Evolutionary conservation across 2,113 vertebrate species (phyloP).

Genomic region (Rhegmatorhina hoffmannsi): DNA sequence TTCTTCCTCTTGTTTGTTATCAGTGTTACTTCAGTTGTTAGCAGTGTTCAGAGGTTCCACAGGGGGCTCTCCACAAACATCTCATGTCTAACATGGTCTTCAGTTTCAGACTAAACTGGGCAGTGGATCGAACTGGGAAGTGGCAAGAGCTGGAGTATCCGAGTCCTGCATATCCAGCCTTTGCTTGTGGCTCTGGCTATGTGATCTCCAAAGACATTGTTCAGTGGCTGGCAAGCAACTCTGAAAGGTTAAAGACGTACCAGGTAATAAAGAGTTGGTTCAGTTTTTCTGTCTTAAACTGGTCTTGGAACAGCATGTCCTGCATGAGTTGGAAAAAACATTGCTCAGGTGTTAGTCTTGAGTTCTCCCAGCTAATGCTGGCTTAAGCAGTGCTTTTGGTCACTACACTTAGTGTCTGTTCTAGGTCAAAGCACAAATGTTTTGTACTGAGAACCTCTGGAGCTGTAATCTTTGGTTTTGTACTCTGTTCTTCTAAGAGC

Average conservation of each 20-base stretch:
- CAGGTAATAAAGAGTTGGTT: slow-evolving; percentile 79
- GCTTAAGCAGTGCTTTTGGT: not conserved
- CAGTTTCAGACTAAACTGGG: slow-evolving; percentile 98
- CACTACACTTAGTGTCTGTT: not conserved
- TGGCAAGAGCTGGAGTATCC: slow-evolving; percentile 97
- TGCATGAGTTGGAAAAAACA: not conserved
- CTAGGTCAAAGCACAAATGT: not conserved
- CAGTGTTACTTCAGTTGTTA: not conserved
- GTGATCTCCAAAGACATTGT: slow-evolving; percentile 91
- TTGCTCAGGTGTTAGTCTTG: not conserved
- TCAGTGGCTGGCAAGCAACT: slow-evolving; percentile 90
- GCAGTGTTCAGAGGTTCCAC: not conserved
- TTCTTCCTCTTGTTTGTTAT: not conserved
- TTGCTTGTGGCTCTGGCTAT: slow-evolving; percentile 95
- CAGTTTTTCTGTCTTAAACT: not conserved
- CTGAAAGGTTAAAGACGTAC: slow-evolving; percentile 88
- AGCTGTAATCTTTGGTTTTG: not conserved
- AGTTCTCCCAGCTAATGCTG: not conserved
- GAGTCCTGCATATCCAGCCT: slow-evolving; percentile 93
- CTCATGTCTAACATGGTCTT: not conserved
- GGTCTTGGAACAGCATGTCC: not conserved
- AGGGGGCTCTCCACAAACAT: not conserved
- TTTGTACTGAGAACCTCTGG: not conserved
- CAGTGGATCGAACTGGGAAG: slow-evolving; percentile 94
- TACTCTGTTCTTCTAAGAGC: not conserved